Evolutionary conservation across 30 jellyfish, hydroid and myxozoan species (phyloP).

Genomic region (Aurelia aurita): DNA sequence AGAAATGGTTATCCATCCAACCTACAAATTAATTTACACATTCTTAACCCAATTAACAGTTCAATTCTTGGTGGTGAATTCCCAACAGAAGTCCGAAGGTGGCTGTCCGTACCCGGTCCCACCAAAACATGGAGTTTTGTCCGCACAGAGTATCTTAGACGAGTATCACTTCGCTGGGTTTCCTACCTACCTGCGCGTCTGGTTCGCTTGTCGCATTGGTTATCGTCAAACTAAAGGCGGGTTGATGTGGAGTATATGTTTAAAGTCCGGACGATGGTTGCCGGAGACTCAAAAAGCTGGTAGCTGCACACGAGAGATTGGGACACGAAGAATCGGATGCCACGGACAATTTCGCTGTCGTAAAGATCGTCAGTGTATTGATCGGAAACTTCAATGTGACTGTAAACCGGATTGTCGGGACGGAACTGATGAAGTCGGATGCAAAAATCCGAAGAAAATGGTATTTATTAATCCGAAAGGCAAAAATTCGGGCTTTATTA

Average conservation of each 20-base stretch:
- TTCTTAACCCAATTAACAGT: not conserved
- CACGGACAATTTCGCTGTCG: conserved; percentile 60
- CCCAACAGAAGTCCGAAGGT: conserved; percentile 12
- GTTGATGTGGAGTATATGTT: conserved; percentile 70
- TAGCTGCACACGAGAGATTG: conserved; percentile 59
- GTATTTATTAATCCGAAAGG: conserved; percentile 18
- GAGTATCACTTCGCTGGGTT: conserved; percentile 49
- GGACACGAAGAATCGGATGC: conserved; percentile 55
- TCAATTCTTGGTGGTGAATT: conserved; percentile 12
- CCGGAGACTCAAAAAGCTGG: conserved; percentile 71
- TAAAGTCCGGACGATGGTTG: conserved; percentile 59
- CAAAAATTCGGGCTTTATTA: conserved; percentile 42
- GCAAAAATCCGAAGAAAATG: conserved; percentile 58
- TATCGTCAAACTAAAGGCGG: conserved; percentile 50
- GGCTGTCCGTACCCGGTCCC: conserved; percentile 66
- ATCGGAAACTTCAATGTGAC: conserved; percentile 58
- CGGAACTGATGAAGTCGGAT: conserved; percentile 70
- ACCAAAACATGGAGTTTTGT: conserved; percentile 58
- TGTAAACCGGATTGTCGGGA: conserved; percentile 71
- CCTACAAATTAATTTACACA: no score
- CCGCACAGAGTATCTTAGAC: conserved; percentile 55
- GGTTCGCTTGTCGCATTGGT: conserved; percentile 54
- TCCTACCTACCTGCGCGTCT: conserved; percentile 65
- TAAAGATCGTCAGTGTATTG: conserved; percentile 60
- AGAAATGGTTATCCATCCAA: no score